Evolutionary conservation across 2,888 invertebrate species (phyloP), one percentile per base, ranked within the genome.

Genomic region (Lapara coniferarum): DNA sequence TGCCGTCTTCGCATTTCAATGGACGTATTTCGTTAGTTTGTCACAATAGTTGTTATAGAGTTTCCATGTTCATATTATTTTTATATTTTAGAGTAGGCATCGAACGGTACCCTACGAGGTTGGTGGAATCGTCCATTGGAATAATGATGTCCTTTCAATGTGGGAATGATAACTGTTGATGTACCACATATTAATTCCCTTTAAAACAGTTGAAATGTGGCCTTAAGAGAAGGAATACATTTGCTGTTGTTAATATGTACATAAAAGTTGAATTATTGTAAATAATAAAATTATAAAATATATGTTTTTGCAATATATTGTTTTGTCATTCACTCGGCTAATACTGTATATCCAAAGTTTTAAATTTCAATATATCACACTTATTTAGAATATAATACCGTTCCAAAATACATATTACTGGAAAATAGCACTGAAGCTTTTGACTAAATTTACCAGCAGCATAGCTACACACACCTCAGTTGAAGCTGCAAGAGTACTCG

Each of bases 201-300:
- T 82, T 83, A 73, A 75, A 84, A 92, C 92, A 92, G 92, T 89
- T 79, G 78, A 85, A 85, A 84, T 87, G 89, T 89, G 89, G 89
- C 90, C 91, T 90, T 90, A 89, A 73, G 73, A 75, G 74, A 81
- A 81, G 86, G 78, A 83, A 84, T 85, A 86, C 90, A 89, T 87
- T 88, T 85, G 83, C 92, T 92, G 92, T 90, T 93, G 92, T 93
- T 92, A 88, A 93, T 92, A 92, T 93, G 93, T 93, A 93, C 92
- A 93, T 93, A 93, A 93, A 92, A 91, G 92, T 93, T 93, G 87
- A 91, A 91, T 86, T 91, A 92, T 93, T 93, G 92, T 93, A 93
- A 91, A 92, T 92, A 92, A 91, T 90, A 88, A 91, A 90, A 90
- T 82, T 91, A 91, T 89, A 89, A 90, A 91, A 89, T 91, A 93